Evolutionary conservation across 2,888 invertebrate species (phyloP), one percentile per base, ranked within the genome.

Genomic region (Urechis unicinctus): DNA sequence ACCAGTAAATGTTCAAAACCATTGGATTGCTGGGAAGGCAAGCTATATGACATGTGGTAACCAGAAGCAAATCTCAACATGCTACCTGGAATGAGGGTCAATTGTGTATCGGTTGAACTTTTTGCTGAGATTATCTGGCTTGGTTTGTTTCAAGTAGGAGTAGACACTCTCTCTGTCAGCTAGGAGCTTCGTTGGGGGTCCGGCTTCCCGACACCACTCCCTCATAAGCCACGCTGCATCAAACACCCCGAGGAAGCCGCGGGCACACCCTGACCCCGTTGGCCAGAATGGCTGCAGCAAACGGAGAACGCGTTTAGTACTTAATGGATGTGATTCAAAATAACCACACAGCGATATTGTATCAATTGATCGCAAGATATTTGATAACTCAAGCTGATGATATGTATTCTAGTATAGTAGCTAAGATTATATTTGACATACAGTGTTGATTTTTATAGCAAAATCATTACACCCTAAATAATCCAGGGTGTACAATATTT

Each of bases 161-260:
- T 36, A 36, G 36, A 36, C 17, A 17, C 17, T 36, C 36, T 36
- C 36, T 17, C 36, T 36, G 36, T 17, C 9, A 9, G 9, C 36
- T 13, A 36, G 9, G 9, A 17, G 9, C 36, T 36, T 9, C 36
- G 17, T 9, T 9, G 9, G 17, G 9, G 36, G 9, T 17, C 9
- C 17, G 36, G 9, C 17, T 17, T 36, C 17, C 9, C 17, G 9
- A 17, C 36, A 36, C 56, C 56, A 56, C 24, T 26, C 22, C 63
- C 88, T 84, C 55, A 94, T 85, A 50, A 91, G 88, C 91, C 95
- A 96, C 28, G 89, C 91, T 0, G 93, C 89, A 81, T 96, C 95
- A 77, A 95, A 83, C 5, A 91, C 90, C 28, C 92, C 91, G 2
- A 96, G 82, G 77, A 95, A 95, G 21, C 95, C 95, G 54, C 94